phyloP scores from a whole-genome alignment of 2,888 invertebrate genomes.

The Melinaea marsaeus region DNA sequence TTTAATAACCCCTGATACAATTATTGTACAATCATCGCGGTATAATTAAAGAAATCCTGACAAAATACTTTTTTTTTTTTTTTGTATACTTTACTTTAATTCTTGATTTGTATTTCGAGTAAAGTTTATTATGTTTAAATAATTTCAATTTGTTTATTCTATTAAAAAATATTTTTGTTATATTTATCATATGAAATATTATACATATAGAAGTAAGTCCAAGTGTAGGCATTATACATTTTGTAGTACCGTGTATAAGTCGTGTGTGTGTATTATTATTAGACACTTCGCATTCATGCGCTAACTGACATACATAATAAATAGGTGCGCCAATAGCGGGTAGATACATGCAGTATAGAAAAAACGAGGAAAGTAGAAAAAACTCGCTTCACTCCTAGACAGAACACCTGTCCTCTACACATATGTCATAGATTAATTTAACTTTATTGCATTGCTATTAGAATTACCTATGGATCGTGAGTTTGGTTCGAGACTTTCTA shows the following conservation, averaged over 20 bases:
- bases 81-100: no score
- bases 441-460: constrained; percentile 5
- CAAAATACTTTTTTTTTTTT: no score
- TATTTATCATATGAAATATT: no score
- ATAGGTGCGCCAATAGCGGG: constrained; percentile 22
- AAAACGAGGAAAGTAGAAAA: constrained; percentile 40
- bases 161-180: no score
- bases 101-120: background rate
- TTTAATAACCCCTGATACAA: constrained; percentile 12
- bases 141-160: no score
- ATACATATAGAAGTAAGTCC: no score
- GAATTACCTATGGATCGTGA: constrained; percentile 1
- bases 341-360: constrained; percentile 33
- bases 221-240: background rate
- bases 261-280: background rate
- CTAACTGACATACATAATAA: constrained; percentile 26
- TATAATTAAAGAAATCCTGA: background rate
- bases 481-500: constrained; percentile 3
- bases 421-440: constrained; percentile 13
- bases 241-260: background rate
- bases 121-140: background rate
- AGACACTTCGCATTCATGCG: constrained; percentile 11
- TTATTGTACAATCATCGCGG: constrained; percentile 4
- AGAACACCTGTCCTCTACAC: constrained; percentile 28
- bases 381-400: constrained; percentile 33